phyloP scores from a whole-genome alignment of 2,797 vertebrate genomes.

The Lepidocolaptes lacrymiger region DNA sequence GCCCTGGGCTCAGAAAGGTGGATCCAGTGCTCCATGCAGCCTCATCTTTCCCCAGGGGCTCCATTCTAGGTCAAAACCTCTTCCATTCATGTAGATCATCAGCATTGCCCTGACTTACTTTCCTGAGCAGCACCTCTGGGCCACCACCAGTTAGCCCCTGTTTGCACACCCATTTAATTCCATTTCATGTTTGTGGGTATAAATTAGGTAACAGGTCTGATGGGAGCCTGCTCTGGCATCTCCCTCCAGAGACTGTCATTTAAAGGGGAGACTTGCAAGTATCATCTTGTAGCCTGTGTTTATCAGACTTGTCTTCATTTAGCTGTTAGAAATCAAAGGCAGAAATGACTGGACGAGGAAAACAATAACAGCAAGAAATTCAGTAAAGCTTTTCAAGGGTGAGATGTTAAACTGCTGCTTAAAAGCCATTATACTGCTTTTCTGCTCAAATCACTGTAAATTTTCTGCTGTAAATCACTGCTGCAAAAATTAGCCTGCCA shows the following conservation, averaged over 20 bases:
- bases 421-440: not conserved
- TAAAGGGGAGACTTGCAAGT: not conserved
- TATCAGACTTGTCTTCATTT: not conserved
- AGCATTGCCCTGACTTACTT: not conserved
- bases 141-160: not conserved
- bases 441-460: too few relatives aligned
- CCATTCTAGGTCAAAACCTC: not conserved
- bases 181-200: not conserved
- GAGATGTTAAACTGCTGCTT: not conserved
- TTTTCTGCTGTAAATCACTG: not conserved
- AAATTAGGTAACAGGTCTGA: not conserved
- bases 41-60: not conserved
- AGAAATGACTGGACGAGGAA: not conserved
- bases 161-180: not conserved
- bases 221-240: not conserved
- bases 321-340: not conserved
- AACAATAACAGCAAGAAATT: not conserved
- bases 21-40: not conserved
- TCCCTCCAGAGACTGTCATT: not conserved
- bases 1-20: not conserved
- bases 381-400: not conserved
- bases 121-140: not conserved
- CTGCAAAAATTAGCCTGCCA: not conserved
- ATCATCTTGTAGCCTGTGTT: not conserved
- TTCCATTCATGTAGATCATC: not conserved